Conservation (phyloP, 2,797 vertebrate genomes). For the Microctenopoma lineatum region DNA sequence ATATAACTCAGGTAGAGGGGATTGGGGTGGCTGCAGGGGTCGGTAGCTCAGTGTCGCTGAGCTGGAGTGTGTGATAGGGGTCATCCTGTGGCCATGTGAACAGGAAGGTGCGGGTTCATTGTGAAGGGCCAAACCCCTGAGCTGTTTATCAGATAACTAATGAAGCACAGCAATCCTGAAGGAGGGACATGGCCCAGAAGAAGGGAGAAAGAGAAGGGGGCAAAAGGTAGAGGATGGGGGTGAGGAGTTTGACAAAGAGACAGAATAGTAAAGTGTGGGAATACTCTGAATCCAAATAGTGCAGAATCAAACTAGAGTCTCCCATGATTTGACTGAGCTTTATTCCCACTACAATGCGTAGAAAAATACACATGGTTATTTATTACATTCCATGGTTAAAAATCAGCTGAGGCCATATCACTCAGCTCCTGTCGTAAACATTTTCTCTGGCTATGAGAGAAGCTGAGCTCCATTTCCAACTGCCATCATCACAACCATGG, state of each 20-base stretch:
- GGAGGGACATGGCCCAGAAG: background rate
- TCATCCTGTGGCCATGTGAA: slow-evolving; percentile 89
- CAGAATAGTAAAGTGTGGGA: slow-evolving; percentile 31
- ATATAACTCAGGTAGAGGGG: slow-evolving; percentile 56
- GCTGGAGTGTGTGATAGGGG: slow-evolving; percentile 81
- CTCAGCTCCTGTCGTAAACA: slow-evolving; percentile 79
- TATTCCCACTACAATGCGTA: slow-evolving; percentile 39
- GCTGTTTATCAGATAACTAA: slow-evolving; percentile 91
- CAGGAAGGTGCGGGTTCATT: slow-evolving; percentile 88
- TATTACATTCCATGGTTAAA: slow-evolving; percentile 61
- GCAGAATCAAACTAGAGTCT: slow-evolving; percentile 23
- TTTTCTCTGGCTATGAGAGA: slow-evolving; percentile 75
- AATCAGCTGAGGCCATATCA: slow-evolving; percentile 66
- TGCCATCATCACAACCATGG: slow-evolving; percentile 66
- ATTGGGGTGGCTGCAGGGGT: slow-evolving; percentile 34
- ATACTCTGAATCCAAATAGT: slow-evolving; percentile 8
- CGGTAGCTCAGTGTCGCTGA: slow-evolving; percentile 35
- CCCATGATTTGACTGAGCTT: slow-evolving; percentile 28
- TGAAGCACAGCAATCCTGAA: slow-evolving; percentile 85
- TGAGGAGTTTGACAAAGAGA: slow-evolving; percentile 13
- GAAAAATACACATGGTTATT: slow-evolving; percentile 61
- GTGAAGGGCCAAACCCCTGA: slow-evolving; percentile 82
- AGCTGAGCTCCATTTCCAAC: slow-evolving; percentile 50
- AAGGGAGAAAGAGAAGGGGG: slow-evolving; percentile 10
- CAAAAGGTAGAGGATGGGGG: slow-evolving; percentile 19